These are phyloP conservation scores for Daphoenositta chrysoptera DNA, from an alignment of 2,113 vertebrate genomes.

Conservation along the genomic window DNA sequence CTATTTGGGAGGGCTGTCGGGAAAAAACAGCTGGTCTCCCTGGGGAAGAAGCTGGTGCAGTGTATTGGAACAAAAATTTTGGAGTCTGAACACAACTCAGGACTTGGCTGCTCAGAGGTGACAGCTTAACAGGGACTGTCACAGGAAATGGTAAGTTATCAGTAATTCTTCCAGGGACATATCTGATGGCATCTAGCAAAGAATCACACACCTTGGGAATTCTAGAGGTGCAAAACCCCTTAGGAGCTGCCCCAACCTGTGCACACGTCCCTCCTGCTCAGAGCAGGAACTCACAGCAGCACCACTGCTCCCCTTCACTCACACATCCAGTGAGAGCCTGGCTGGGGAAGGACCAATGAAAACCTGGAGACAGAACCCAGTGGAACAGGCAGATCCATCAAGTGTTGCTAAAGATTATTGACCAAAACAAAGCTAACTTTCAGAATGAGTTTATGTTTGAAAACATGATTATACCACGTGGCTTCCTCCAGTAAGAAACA, in stretches of 20 bases:
- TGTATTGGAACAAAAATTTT: not conserved
- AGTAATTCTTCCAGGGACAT: not conserved
- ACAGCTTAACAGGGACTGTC: not conserved
- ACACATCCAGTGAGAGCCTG: not conserved
- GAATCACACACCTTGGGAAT: not conserved
- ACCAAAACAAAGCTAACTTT: not conserved
- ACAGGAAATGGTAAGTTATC: not conserved
- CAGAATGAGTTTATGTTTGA: not conserved
- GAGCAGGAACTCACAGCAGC: not conserved
- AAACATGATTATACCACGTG: not conserved
- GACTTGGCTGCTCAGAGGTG: not conserved
- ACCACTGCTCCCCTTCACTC: not conserved
- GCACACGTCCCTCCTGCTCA: fast-evolving
- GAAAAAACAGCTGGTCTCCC: not conserved
- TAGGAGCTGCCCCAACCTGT: not conserved
- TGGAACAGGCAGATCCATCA: not conserved
- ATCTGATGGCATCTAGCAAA: not conserved
- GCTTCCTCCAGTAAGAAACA: not conserved
- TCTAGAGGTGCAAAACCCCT: not conserved
- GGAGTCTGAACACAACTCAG: not conserved
- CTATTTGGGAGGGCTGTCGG: not conserved
- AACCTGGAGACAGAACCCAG: not conserved
- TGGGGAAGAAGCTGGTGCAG: not conserved
- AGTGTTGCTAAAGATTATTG: not conserved
- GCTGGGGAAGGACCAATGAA: not conserved